Base-by-base conservation (phyloP, 1,140 invertebrate species). In the Hylaeus volcanicus region DNA sequence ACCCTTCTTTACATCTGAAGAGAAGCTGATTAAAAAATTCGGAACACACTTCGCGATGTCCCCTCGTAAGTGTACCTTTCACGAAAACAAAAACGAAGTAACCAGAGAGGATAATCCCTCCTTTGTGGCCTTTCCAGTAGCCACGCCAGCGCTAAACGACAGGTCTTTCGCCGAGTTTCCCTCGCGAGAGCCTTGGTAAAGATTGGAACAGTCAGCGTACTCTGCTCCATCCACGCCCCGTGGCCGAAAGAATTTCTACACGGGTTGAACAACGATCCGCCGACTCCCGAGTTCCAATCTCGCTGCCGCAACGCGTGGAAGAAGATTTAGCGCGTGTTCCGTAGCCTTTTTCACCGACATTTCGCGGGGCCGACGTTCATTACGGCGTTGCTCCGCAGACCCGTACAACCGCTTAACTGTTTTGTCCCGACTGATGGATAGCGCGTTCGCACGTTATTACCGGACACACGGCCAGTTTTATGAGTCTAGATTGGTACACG, bases 391-490 rank as follows among this genome's bases (percentile, higher is more conserved):
- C 41, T 14, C 58, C n/a, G 48, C 68, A 64, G 68, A 75, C 77
- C 56, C 70, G 81, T 84, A 89, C 84, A 85, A 81, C 81, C 85
- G 86, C 79, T 91, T 91, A 89, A 90, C 90, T 90, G 89, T 91
- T 91, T 91, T 90, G 89, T 88, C 79, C 82, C 70, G 68, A 65
- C 84, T 91, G 90, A 91, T 91, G 86, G 89, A 91, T 91, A 90
- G 87, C 86, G 84, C 88, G 88, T 91, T 91, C 88, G 86, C 90
- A 90, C 89, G 86, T 91, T 91, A 91, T 91, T 90, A 90, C 89
- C 83, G 82, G 86, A 88, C 85, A 82, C 86, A 77, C 68, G 80
- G 85, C 86, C 87, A 87, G 89, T 88, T 91, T 91, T 90, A 91
- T 87, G 88, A 86, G 82, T 69, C 85, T 84, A 89, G 88, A 90